Evolutionary conservation across 2,888 invertebrate species (phyloP).

Genomic region (Chironomus riparius): DNA sequence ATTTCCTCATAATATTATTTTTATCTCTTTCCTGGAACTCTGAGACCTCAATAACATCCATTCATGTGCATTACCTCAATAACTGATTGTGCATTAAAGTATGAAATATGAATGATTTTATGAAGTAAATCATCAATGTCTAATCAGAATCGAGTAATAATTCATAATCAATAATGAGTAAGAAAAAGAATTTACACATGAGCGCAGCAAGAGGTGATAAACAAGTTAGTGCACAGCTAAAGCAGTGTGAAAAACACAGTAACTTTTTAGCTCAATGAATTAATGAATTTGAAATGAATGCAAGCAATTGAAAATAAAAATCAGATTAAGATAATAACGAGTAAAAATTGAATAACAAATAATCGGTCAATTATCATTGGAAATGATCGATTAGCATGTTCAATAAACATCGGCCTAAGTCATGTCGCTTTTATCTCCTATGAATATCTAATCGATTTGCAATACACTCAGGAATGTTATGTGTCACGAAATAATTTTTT

Average conservation of each 20-base stretch:
- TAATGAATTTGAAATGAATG: too few relatives aligned
- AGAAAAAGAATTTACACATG: background rate
- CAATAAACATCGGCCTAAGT: background rate
- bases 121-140: slow-evolving; percentile 2
- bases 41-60: too few relatives aligned
- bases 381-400: background rate
- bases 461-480: background rate
- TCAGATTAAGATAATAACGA: too few relatives aligned
- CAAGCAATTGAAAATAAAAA: too few relatives aligned
- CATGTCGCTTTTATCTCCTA: background rate
- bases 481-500: background rate
- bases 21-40: too few relatives aligned
- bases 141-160: background rate
- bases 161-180: background rate
- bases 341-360: too few relatives aligned
- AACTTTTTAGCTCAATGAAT: too few relatives aligned
- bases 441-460: background rate
- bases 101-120: background rate
- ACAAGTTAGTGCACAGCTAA: background rate
- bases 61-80: too few relatives aligned
- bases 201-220: background rate
- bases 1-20: too few relatives aligned
- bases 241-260: background rate
- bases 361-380: background rate
- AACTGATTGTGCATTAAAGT: too few relatives aligned